A percentile compares a stretch with the other conserved stretches of the same genome.
phyloP scores from a whole-genome alignment of 2,113 vertebrate genomes.

The Halcyon malimbica region DNA sequence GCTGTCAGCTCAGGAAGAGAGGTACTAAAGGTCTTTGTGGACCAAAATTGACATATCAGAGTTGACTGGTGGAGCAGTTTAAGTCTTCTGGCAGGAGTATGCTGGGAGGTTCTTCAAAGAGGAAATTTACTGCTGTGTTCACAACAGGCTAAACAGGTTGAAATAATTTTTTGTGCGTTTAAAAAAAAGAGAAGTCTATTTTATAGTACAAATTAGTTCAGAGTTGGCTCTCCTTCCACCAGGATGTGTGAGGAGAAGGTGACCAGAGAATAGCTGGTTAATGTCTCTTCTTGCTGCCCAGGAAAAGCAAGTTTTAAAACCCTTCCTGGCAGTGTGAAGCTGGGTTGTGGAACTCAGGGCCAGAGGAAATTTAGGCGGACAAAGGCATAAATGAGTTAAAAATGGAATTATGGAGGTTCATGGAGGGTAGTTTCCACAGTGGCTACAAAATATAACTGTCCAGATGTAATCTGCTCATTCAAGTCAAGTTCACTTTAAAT shows the following conservation, averaged over 20 bases:
- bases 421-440: neutral
- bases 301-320: neutral
- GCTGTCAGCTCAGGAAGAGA: neutral
- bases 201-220: neutral
- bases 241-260: neutral
- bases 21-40: accelerated
- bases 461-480: neutral
- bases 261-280: neutral
- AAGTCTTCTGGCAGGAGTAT: neutral
- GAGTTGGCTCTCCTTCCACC: neutral
- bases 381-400: neutral
- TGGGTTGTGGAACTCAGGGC: neutral
- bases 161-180: neutral
- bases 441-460: neutral
- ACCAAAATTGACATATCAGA: neutral
- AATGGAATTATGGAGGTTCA: neutral
- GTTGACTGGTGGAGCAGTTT: neutral
- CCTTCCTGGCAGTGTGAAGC: neutral
- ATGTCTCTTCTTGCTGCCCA: neutral
- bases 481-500: neutral
- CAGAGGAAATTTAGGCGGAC: neutral
- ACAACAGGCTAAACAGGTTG: neutral
- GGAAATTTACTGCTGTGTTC: neutral
- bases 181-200: accelerated
- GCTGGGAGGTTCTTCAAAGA: neutral